A percentile compares a stretch with the other conserved stretches of the same genome.
Evolutionary conservation across 2,797 vertebrate genomes (phyloP).

Genomic region (Rhincodon typus): DNA sequence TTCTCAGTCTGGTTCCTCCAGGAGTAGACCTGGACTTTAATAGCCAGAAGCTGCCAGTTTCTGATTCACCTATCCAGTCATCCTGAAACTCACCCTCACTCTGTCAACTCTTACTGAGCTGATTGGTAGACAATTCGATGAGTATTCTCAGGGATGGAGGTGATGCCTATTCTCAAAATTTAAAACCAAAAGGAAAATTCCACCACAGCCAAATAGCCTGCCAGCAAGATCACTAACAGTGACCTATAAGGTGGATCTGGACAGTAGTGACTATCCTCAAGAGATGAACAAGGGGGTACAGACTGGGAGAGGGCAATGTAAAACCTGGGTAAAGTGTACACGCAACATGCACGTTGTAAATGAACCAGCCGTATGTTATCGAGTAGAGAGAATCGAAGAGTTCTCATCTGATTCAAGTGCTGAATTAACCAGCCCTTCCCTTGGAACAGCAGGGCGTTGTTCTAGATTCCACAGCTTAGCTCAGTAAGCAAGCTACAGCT

Average conservation of each 20-base stretch:
- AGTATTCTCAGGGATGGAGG: no score
- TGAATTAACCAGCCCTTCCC: not conserved
- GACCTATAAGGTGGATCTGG: not conserved
- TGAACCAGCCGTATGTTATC: not conserved
- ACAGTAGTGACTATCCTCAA: not conserved
- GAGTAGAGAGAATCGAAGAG: not conserved
- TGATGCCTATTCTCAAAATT: no score
- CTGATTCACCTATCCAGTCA: no score
- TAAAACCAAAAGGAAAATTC: no score
- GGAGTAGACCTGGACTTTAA: no score
- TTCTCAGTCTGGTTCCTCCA: no score
- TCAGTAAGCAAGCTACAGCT: not conserved
- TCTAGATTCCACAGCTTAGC: not conserved
- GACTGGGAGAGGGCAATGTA: not conserved
- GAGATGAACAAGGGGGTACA: not conserved
- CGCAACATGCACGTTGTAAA: not conserved
- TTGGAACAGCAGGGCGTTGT: not conserved
- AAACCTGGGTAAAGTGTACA: not conserved
- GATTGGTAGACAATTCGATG: no score
- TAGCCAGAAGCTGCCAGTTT: no score
- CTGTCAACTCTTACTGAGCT: no score
- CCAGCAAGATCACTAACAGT: not conserved
- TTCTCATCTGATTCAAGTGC: not conserved
- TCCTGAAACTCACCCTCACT: no score
- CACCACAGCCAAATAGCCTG: not conserved